Conservation (phyloP, 2,113 vertebrate species). For the Chlamydotis undulata region DNA sequence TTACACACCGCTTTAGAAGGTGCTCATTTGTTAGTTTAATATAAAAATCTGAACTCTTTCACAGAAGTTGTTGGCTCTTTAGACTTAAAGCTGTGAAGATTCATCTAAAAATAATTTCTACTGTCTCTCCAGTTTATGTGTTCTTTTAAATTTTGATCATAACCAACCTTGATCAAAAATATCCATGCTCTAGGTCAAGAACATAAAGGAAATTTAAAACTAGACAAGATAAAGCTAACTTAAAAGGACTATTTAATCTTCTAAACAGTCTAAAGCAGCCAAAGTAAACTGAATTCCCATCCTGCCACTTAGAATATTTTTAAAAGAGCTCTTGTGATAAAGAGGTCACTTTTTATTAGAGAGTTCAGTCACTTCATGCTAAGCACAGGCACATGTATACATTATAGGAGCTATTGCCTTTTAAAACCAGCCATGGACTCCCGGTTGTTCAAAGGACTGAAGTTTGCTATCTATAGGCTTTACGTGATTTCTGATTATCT, state of each 20-base stretch:
- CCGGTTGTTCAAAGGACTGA: background rate
- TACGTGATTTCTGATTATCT: background rate
- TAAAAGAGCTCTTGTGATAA: background rate
- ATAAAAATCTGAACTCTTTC: background rate
- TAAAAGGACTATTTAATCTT: background rate
- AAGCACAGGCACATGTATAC: background rate
- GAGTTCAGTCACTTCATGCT: background rate
- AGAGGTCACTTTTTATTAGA: background rate
- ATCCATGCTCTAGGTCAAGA: background rate
- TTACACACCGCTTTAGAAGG: background rate
- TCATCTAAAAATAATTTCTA: background rate
- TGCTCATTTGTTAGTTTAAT: background rate
- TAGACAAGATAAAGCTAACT: background rate
- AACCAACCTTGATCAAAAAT: background rate
- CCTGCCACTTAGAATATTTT: background rate
- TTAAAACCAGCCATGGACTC: background rate
- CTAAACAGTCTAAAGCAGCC: background rate
- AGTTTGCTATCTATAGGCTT: background rate
- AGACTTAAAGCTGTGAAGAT: background rate
- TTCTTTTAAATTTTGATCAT: background rate
- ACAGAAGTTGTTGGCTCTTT: background rate
- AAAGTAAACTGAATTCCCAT: background rate
- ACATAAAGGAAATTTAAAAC: background rate
- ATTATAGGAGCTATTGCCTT: background rate
- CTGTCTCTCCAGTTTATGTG: accelerated